Evolutionary conservation across 2,888 invertebrate genomes (phyloP).

Genomic region (Chelonus formosanus): DNA sequence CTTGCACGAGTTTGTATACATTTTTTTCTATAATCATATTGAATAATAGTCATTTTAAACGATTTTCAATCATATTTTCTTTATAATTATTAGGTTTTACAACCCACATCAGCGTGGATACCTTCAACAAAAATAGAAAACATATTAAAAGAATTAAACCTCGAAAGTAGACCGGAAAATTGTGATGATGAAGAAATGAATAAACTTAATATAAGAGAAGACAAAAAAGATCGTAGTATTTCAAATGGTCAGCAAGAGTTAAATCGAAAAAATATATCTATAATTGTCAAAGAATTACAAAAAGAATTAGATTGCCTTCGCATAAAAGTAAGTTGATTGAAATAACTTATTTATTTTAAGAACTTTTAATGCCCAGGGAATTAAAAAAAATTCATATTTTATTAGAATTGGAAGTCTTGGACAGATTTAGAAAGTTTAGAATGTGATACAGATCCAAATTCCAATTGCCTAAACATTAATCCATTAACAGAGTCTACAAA

Average conservation of each 20-base stretch:
- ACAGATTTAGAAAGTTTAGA: conserved; percentile 57
- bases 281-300: conserved; percentile 79
- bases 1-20: conserved; percentile 75
- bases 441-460: conserved; percentile 37
- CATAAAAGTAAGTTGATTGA: conserved; percentile 49
- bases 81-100: conserved; percentile 50
- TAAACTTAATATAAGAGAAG: conserved; percentile 27
- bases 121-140: conserved; percentile 52
- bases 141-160: conserved; percentile 51
- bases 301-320: conserved; percentile 69
- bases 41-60: neutral
- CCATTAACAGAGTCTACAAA: conserved; percentile 44
- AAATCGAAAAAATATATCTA: conserved; percentile 71
- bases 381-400: conserved; percentile 1
- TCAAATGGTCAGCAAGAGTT: conserved; percentile 44
- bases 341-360: no score
- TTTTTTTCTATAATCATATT: neutral
- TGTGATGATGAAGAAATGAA: conserved; percentile 42
- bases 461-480: conserved; percentile 28
- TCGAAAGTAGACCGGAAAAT: conserved; percentile 43
- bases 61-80: no score
- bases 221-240: conserved; percentile 42
- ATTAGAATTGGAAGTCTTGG: conserved; percentile 62
- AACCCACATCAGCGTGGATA: conserved; percentile 56
- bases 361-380: neutral